phyloP scores from a whole-genome alignment of 2,797 vertebrate genomes.

The Hirundo rustica region DNA sequence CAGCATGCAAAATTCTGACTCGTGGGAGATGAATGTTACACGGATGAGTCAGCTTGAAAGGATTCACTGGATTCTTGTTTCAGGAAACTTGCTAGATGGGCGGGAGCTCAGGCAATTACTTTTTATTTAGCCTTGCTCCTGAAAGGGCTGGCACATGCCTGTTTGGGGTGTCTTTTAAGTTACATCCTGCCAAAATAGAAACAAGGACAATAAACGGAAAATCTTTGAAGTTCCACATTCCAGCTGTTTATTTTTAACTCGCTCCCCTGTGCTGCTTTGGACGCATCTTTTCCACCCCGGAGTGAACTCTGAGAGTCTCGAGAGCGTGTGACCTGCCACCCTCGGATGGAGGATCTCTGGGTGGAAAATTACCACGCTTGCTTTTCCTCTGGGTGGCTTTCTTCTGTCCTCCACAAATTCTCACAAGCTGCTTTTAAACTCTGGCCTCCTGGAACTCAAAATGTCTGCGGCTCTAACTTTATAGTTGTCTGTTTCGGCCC shows the following conservation, averaged over 20 bases:
- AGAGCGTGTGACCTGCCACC: not conserved
- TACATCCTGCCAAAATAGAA: constrained; percentile 18
- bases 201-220: constrained; percentile 44
- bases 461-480: not conserved
- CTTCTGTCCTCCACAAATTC: not conserved
- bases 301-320: not conserved
- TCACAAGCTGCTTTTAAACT: not conserved
- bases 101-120: not conserved
- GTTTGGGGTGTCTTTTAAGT: not conserved
- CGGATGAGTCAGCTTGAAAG: not conserved
- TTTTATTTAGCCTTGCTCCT: not conserved
- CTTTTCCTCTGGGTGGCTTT: not conserved
- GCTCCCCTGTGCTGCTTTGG: not conserved
- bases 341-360: not conserved
- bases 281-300: not conserved
- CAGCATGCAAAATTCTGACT: not conserved
- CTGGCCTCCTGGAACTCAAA: not conserved
- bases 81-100: not conserved
- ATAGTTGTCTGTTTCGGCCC: not conserved
- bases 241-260: constrained; percentile 52
- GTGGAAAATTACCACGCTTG: not conserved
- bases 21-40: not conserved
- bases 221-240: constrained; percentile 31
- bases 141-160: not conserved
- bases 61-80: not conserved